phyloP scores from a whole-genome alignment of 2,113 vertebrate genomes.

The Asarcornis scutulata region DNA sequence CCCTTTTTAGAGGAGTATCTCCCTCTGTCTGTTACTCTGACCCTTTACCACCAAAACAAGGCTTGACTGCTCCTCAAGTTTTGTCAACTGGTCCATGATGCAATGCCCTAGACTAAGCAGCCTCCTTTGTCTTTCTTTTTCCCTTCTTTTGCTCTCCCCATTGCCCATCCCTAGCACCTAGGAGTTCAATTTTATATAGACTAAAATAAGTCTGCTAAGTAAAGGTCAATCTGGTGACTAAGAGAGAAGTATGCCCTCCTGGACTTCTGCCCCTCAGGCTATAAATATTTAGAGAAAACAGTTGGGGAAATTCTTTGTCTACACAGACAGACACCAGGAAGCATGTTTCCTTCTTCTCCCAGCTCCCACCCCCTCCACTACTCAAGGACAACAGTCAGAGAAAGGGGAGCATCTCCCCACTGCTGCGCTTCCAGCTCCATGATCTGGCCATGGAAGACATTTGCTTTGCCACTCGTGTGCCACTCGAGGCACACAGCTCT shows the following conservation, averaged over 20 bases:
- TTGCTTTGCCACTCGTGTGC: background rate
- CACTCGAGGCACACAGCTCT: background rate
- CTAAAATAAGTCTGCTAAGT: slow-evolving; percentile 37
- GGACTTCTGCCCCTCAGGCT: slow-evolving; percentile 18
- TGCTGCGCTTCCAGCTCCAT: background rate
- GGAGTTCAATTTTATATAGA: background rate
- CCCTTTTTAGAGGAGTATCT: background rate
- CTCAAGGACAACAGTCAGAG: background rate
- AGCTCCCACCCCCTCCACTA: background rate
- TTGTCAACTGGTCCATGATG: background rate
- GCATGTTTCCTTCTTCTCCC: background rate
- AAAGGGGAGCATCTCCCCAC: background rate
- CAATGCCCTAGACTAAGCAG: background rate
- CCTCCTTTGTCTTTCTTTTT: background rate
- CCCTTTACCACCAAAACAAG: background rate
- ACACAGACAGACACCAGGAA: slow-evolving; percentile 43
- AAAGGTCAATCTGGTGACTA: slow-evolving; percentile 44
- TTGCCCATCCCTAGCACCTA: background rate
- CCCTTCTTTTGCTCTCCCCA: background rate
- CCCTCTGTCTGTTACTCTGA: background rate
- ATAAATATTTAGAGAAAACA: slow-evolving; percentile 40
- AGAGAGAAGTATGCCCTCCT: background rate
- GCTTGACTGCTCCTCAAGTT: background rate
- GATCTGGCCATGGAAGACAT: background rate
- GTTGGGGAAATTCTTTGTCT: slow-evolving; percentile 52